These are phyloP conservation scores for Corydoras sp. DNA, from an alignment of 2,113 vertebrate genomes.

Conservation along the genomic window DNA sequence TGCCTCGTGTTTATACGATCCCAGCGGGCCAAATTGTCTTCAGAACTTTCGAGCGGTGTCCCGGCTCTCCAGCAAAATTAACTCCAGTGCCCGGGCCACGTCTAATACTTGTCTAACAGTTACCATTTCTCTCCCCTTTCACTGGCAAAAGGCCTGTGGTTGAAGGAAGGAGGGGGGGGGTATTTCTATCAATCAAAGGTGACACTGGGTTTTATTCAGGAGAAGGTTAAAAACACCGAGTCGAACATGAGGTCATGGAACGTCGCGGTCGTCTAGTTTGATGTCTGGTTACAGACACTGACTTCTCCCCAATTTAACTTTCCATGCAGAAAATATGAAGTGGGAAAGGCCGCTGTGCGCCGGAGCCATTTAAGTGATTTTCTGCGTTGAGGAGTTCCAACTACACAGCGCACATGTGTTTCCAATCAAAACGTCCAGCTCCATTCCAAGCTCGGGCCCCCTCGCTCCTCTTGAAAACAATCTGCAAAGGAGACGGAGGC, in stretches of 20 bases:
- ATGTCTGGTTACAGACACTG: slow-evolving; percentile 41
- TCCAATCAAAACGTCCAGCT: slow-evolving; percentile 39
- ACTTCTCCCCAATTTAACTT: slow-evolving; percentile 44
- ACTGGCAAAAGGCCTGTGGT: slow-evolving; percentile 13
- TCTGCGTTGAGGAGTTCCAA: slow-evolving; percentile 44
- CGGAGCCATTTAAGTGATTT: slow-evolving; percentile 41
- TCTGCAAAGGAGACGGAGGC: slow-evolving; percentile 34
- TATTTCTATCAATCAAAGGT: too few relatives aligned
- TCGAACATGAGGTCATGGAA: slow-evolving; percentile 42
- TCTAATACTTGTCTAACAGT: slow-evolving; percentile 39
- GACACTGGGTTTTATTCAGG: too few relatives aligned
- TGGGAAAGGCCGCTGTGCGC: slow-evolving; percentile 45
- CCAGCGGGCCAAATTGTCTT: too few relatives aligned
- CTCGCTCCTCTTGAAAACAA: slow-evolving; percentile 30
- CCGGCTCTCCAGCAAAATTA: slow-evolving; percentile 10
- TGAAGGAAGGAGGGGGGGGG: background rate
- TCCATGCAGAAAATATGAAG: slow-evolving; percentile 44
- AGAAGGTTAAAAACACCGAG: too few relatives aligned
- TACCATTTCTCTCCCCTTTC: slow-evolving; percentile 27
- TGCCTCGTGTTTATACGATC: too few relatives aligned
- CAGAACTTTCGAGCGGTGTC: too few relatives aligned
- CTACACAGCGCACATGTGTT: slow-evolving; percentile 45
- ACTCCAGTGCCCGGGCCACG: slow-evolving; percentile 18
- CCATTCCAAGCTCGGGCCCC: slow-evolving; percentile 40
- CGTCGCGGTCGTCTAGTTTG: slow-evolving; percentile 33